These are phyloP conservation scores for Psococerastis gibbosa DNA, from an alignment of 2,888 invertebrate species.

Conservation along the genomic window DNA sequence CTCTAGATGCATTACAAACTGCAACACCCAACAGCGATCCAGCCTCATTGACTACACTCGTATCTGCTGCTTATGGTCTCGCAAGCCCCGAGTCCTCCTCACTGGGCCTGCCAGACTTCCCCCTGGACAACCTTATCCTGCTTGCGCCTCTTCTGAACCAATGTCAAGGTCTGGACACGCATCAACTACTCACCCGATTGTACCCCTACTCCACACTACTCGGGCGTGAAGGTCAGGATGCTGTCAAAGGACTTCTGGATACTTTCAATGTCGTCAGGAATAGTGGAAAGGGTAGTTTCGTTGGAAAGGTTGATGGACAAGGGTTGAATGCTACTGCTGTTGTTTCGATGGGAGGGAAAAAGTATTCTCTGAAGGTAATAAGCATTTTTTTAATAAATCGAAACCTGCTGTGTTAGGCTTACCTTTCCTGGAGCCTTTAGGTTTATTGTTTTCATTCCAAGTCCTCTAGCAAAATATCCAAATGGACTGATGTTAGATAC, in stretches of 20 bases:
- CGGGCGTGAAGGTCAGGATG: slow-evolving; percentile 50
- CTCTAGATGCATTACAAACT: slow-evolving; percentile 28
- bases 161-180: slow-evolving; percentile 43
- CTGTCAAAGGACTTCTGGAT: slow-evolving; percentile 48
- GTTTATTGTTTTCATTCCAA: no score
- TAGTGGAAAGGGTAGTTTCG: no score
- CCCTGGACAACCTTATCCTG: slow-evolving; percentile 54
- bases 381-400: no score
- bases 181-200: slow-evolving; percentile 50
- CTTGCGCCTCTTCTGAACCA: slow-evolving; percentile 49
- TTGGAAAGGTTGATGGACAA: no score
- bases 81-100: slow-evolving; percentile 49
- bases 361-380: no score
- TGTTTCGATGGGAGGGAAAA: no score
- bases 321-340: no score
- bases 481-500: no score
- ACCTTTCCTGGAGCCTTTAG: no score
- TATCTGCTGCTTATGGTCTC: slow-evolving; percentile 63
- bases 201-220: slow-evolving; percentile 73
- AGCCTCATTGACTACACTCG: slow-evolving; percentile 38
- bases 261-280: slow-evolving; percentile 33
- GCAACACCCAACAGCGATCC: slow-evolving; percentile 33
- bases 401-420: no score
- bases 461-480: no score
- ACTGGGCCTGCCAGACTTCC: slow-evolving; percentile 75